A percentile compares a stretch with the other conserved stretches of the same genome.
Conservation (phyloP, 1,140 invertebrate species). For the Grapholita molesta region DNA sequence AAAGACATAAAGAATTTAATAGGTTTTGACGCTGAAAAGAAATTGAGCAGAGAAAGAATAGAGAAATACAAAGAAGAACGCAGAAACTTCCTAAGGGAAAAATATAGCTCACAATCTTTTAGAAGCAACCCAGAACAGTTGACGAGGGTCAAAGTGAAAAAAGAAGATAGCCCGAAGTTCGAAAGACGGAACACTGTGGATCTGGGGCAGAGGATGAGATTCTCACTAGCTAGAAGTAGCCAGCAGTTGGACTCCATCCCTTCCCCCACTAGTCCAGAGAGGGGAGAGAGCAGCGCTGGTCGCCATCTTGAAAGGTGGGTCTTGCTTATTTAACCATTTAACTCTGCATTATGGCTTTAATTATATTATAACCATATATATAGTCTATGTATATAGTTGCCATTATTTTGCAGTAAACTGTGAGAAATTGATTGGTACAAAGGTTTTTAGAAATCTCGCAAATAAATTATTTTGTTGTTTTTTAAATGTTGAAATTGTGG, state of each 20-base stretch:
- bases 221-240: conserved; percentile 56
- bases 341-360: too few species aligned
- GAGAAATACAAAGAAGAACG: conserved; percentile 95
- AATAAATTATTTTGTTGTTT: too few species aligned
- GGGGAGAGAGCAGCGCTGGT: conserved; percentile 20
- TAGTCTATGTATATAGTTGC: too few species aligned
- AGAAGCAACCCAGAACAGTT: conserved; percentile 75
- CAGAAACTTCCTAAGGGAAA: conserved; percentile 90
- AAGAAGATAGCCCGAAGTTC: conserved; percentile 61
- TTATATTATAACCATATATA: too few species aligned
- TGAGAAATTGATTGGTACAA: too few species aligned
- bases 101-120: conserved; percentile 91
- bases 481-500: too few species aligned
- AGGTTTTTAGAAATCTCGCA: too few species aligned
- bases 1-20: conserved; percentile 71
- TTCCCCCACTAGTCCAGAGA: conserved; percentile 47
- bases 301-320: conserved; percentile 33
- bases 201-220: conserved; percentile 69
- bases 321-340: neutral
- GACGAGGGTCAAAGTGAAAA: conserved; percentile 61
- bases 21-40: conserved; percentile 76
- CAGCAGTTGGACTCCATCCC: conserved; percentile 60
- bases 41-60: conserved; percentile 86
- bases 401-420: too few species aligned
- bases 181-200: conserved; percentile 73